phyloP scores from a whole-genome alignment of 2,888 invertebrate genomes.

The Geophilus truncorum region DNA sequence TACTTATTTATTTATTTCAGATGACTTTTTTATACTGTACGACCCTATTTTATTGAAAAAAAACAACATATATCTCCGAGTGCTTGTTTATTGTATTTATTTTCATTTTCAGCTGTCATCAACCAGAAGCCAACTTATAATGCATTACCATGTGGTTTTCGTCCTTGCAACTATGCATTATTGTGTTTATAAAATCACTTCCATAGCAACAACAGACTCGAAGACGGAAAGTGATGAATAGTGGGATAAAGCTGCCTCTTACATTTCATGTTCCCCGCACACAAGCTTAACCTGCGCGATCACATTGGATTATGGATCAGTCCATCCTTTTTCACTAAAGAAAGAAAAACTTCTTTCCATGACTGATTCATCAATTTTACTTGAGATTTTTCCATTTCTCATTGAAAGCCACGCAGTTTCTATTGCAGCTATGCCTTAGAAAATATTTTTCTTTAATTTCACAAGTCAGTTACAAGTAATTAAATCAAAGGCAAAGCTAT shows the following conservation, averaged over 20 bases:
- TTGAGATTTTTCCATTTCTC: neutral
- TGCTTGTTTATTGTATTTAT: too few species aligned
- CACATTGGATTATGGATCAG: neutral
- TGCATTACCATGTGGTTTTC: too few species aligned
- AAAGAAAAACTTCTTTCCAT: neutral
- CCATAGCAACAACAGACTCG: neutral
- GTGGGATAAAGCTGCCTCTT: neutral
- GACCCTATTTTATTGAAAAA: too few species aligned
- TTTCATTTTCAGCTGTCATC: too few species aligned
- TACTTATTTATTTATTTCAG: too few species aligned
- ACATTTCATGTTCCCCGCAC: neutral
- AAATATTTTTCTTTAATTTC: too few species aligned
- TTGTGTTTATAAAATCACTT: neutral
- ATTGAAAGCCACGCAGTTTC: neutral
- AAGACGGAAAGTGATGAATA: neutral
- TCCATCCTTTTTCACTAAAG: neutral
- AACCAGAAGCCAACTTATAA: too few species aligned
- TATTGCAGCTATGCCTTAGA: too few species aligned
- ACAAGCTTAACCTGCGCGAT: neutral
- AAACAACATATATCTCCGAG: too few species aligned
- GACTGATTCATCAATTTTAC: neutral
- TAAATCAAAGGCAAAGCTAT: too few species aligned
- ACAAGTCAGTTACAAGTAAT: too few species aligned
- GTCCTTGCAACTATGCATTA: neutral
- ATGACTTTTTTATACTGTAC: too few species aligned